A percentile compares a stretch with the other conserved stretches of the same genome.
Conservation (phyloP, 2,797 vertebrate species). For the Dicrostonyx torquatus region DNA sequence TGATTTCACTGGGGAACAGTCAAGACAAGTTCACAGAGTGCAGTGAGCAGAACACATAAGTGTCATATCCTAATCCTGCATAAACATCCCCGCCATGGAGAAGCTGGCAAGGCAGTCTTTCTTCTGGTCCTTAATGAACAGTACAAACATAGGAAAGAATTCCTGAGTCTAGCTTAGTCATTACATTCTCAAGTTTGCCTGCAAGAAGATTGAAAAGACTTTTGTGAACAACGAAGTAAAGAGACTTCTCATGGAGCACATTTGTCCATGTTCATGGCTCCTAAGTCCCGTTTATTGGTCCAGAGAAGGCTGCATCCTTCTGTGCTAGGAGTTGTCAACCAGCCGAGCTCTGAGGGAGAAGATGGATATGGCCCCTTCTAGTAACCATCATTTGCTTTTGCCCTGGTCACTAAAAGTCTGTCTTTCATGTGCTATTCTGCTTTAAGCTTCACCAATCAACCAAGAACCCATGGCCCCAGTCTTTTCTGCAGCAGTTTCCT, state of each 20-base stretch:
- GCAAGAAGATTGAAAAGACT: background rate
- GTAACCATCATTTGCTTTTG: background rate
- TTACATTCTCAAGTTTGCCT: background rate
- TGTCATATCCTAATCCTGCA: accelerated
- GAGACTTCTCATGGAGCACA: accelerated
- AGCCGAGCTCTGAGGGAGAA: background rate
- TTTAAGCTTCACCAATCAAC: constrained; percentile 21
- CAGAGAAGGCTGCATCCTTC: background rate
- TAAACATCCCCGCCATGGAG: background rate
- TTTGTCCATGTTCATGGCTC: background rate
- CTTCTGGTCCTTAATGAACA: background rate
- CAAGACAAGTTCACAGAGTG: background rate
- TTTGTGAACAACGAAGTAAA: background rate
- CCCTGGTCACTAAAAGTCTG: background rate
- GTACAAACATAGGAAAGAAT: background rate
- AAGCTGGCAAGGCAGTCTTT: background rate
- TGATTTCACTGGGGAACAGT: background rate
- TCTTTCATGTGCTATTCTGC: constrained; percentile 3
- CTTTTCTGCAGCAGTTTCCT: constrained; percentile 81
- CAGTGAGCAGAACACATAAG: background rate
- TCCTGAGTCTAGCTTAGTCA: background rate
- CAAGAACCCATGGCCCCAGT: constrained; percentile 76
- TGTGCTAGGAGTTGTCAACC: background rate
- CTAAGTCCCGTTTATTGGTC: background rate
- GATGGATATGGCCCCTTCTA: background rate